A percentile compares a stretch with the other conserved stretches of the same genome.
These are phyloP conservation scores for Caiman crocodilus DNA, from an alignment of 2,797 vertebrate genomes.

Conservation along the genomic window DNA sequence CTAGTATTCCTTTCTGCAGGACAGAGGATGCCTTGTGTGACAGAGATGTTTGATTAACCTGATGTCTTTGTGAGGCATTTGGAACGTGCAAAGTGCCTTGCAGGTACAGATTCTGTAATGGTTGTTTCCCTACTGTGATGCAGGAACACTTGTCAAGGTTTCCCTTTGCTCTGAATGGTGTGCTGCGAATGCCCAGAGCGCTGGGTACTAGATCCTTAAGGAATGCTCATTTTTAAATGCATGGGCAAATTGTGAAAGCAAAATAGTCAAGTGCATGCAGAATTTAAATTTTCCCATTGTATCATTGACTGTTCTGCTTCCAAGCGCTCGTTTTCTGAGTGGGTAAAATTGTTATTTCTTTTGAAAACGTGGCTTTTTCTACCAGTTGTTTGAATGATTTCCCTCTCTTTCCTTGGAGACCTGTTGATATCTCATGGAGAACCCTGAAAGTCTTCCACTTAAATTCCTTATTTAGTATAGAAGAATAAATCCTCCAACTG, in stretches of 20 bases:
- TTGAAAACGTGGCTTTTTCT: neutral
- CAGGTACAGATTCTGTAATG: neutral
- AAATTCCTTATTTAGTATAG: neutral
- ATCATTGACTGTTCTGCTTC: neutral
- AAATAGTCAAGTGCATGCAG: neutral
- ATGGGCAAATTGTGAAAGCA: neutral
- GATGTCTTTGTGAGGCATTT: neutral
- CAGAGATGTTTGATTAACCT: neutral
- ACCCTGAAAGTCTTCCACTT: neutral
- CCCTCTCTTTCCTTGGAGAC: neutral
- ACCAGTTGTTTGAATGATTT: neutral
- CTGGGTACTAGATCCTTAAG: neutral
- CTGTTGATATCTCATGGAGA: neutral
- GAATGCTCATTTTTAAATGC: neutral
- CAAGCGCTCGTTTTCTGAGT: neutral
- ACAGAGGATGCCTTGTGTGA: neutral
- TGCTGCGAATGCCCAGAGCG: neutral
- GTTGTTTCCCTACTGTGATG: neutral
- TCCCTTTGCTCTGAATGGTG: neutral
- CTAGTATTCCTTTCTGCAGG: neutral
- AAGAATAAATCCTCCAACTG: neutral
- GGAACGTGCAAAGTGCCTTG: too few species aligned
- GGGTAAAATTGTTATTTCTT: neutral
- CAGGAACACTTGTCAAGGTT: neutral
- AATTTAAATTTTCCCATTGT: rapidly evolving